These are phyloP conservation scores for Phylloscopus collybita DNA, from an alignment of 2,797 vertebrate genomes.

Conservation along the genomic window DNA sequence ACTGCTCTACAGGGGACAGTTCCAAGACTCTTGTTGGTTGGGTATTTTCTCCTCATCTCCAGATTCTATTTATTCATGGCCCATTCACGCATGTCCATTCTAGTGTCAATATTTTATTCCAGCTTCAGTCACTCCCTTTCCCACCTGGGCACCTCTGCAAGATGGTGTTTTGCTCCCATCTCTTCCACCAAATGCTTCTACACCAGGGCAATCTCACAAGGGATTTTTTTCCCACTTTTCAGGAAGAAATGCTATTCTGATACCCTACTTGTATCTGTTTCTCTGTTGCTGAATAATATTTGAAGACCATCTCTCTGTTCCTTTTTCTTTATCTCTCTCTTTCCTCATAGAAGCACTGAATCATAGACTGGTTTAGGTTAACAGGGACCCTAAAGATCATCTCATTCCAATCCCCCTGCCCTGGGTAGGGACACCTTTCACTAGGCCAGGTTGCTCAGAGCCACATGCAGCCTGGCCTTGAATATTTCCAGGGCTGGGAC, in stretches of 20 bases:
- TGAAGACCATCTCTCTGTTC: neutral
- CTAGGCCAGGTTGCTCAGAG: neutral
- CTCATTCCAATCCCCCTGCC: neutral
- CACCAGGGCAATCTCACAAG: neutral
- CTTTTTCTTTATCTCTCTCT: neutral
- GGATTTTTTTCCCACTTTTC: neutral
- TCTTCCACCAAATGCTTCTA: neutral
- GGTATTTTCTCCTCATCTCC: conserved; percentile 4
- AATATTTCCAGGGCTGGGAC: neutral
- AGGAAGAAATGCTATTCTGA: neutral
- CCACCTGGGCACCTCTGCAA: neutral
- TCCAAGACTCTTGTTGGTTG: neutral
- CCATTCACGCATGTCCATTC: neutral
- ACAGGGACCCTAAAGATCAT: neutral
- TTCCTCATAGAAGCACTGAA: neutral
- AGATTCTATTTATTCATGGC: conserved; percentile 36
- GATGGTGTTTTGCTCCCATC: neutral
- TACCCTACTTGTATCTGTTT: neutral
- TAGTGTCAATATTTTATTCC: conserved; percentile 13
- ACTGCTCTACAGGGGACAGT: neutral
- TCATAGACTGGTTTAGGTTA: neutral
- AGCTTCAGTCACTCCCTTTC: neutral
- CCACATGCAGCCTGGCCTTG: neutral
- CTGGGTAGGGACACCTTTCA: neutral
- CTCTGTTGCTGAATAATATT: neutral